Evolutionary conservation across 2,113 vertebrate species (phyloP), one percentile per base, ranked within the genome.

Genomic region (Acanthisitta chloris): DNA sequence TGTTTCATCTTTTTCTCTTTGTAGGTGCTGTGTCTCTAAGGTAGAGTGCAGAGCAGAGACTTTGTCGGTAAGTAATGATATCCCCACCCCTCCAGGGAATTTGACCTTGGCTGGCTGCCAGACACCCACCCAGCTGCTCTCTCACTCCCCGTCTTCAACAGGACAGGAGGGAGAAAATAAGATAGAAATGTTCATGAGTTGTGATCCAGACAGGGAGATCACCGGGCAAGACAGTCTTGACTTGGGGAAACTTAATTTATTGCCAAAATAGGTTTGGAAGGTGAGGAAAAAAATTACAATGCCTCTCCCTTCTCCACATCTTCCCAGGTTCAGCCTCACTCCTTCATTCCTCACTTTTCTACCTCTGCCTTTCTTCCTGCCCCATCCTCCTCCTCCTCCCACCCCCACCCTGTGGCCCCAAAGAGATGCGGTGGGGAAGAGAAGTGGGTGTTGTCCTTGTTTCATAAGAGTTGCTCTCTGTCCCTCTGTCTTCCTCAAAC

Each of bases 261-360:
- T 64, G 28, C 18, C 6, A 77, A 77, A 81, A 84, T 25, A 76
- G 18, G 34, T 67, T 46, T 59, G 12, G 57, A 49, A 71, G 19
- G 23, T 38, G 17, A 72, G 25, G 17, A 88, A 82, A 10, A 17
- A 74, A 85, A 40, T 34, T 25, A 74, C 15, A 57, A 46, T n/a
- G 38, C 5, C 3, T 42, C 51, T 34, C 4, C 3, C 17, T 3
- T 3, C 1, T 16, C 17, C 8, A 4, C 0, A 0, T 52, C 26
- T 72, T 84, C n/a, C 16, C 33, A 59, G 40, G 23, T 64, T 77
- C 19, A 69, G 11, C 14, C n/a, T 90, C 33, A 64, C 7, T 86
- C 67, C 18, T 67, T 74, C 18, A 9, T 52, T 71, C 43, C 36
- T 16, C 17, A 38, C 4, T 77, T 48, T 62, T 76, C 33, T 12